Evolutionary conservation across 2,888 invertebrate genomes (phyloP), one percentile per base, ranked within the genome.

Genomic region (Cheiracanthium punctorium): DNA sequence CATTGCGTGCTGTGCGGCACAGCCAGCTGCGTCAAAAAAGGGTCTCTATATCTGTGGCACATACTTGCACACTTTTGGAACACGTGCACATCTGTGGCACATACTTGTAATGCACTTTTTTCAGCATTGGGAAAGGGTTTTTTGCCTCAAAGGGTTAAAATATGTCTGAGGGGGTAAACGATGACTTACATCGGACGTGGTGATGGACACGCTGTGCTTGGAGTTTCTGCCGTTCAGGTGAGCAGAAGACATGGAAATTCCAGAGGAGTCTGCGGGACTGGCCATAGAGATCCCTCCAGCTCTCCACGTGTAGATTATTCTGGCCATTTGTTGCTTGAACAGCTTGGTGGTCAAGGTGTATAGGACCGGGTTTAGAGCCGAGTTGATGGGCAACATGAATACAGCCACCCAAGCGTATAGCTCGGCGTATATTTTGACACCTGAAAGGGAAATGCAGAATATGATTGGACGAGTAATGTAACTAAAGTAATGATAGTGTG

Each of bases 351-450:
- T 94, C 58, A 94, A 90, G 0, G 94, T 94, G 90, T 94, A 94
- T 58, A 94, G 91, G 28, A 94, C 92, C 0, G 94, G 94, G 91
- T 94, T 94, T 4, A 94, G 90, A 0, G 94, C 94, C 0, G 94
- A 94, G 90, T 94, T 94, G 7, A 94, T 94, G 0, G 94, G 94
- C 37, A 94, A 91, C 17, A 94, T 93, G 88, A 94, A 93, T 28
- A 94, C 93, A 0, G 94, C 94, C 86, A 94, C 90, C 93, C 94
- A 94, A 5, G 93, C 94, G 89, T 94, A 94, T 5, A 94, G 90
- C 76, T 92, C 92, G 64, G 93, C 92, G 12, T 93, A 93, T 72
- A 94, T 93, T 28, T 91, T 90, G 30, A 93, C 91, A 70, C 94
- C 94, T 94, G n/a, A n/a, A n/a, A n/a, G n/a, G n/a, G n/a, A n/a